Evolutionary conservation across 1,140 invertebrate genomes (phyloP).

Genomic region (Zaprionus africanus): DNA sequence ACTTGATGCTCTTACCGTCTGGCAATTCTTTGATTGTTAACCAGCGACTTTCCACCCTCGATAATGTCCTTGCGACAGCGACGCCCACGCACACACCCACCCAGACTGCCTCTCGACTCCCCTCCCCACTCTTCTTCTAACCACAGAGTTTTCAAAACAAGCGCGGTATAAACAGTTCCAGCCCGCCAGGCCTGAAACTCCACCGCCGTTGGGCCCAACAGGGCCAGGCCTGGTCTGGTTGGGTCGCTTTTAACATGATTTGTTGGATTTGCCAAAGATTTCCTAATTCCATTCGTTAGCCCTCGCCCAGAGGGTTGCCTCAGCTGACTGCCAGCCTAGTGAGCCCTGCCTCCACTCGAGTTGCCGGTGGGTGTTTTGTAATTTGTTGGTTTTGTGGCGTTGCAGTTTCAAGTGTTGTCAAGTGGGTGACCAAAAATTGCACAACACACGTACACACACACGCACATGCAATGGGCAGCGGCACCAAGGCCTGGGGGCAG

Average conservation of each 20-base stretch:
- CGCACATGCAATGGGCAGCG: background rate
- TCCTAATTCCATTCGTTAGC: constrained; percentile 80
- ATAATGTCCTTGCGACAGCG: constrained; percentile 60
- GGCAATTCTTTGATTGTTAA: constrained; percentile 66
- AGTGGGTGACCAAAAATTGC: constrained; percentile 28
- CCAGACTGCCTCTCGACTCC: background rate
- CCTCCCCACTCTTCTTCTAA: constrained; percentile 17
- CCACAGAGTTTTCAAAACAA: constrained; percentile 78
- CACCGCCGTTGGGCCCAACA: constrained; percentile 22
- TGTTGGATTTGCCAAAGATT: constrained; percentile 80
- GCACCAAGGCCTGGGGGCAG: background rate
- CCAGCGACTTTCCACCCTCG: constrained; percentile 64
- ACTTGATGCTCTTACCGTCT: constrained; percentile 73
- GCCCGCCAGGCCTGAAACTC: constrained; percentile 39
- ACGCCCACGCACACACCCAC: constrained; percentile 50
- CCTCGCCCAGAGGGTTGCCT: constrained; percentile 52
- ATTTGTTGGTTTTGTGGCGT: constrained; percentile 48
- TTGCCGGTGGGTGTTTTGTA: constrained; percentile 41
- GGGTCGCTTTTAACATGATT: constrained; percentile 81
- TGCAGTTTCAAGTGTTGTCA: constrained; percentile 36
- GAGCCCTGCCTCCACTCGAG: background rate
- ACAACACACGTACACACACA: background rate
- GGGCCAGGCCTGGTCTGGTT: constrained; percentile 20
- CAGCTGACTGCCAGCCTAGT: constrained; percentile 9
- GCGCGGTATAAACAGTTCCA: constrained; percentile 66